Evolutionary conservation across 2,113 vertebrate species (phyloP).

Genomic region (Alethe diademata): DNA sequence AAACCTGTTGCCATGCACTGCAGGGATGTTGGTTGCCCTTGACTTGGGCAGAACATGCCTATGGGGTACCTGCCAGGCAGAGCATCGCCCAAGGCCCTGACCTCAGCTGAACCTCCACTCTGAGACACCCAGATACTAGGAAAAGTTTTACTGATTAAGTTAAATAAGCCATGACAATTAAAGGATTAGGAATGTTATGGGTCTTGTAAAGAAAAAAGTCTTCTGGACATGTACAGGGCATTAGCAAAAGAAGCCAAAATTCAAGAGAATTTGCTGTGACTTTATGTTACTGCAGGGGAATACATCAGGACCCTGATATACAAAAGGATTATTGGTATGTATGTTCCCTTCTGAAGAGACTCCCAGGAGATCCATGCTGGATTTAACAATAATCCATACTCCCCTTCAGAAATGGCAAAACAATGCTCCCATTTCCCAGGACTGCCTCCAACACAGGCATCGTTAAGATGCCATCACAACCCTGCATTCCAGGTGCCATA

Average conservation of each 20-base stretch:
- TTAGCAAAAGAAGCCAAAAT: not conserved
- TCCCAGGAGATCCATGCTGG: conserved; percentile 65
- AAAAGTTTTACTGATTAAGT: not conserved
- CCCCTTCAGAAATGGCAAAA: conserved; percentile 53
- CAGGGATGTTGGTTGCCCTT: not conserved
- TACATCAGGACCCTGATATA: not conserved
- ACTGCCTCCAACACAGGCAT: conserved; percentile 19
- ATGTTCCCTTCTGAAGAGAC: conserved; percentile 53
- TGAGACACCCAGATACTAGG: not conserved
- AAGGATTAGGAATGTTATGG: not conserved
- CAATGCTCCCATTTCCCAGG: conserved; percentile 47
- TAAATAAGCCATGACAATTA: not conserved
- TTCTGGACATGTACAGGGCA: not conserved
- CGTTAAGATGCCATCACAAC: conserved; percentile 13
- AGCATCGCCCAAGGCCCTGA: not conserved
- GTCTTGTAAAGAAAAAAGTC: not conserved
- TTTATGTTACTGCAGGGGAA: conserved; percentile 51
- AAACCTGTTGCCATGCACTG: not conserved
- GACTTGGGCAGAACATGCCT: not conserved
- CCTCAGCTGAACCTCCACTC: not conserved
- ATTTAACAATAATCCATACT: conserved; percentile 72
- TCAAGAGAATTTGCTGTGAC: conserved; percentile 16
- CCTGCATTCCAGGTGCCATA: not conserved
- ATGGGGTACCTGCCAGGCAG: not conserved
- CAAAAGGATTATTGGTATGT: conserved; percentile 58